Conservation (phyloP, 2,113 vertebrate species). For the Herpetotheres cachinnans region DNA sequence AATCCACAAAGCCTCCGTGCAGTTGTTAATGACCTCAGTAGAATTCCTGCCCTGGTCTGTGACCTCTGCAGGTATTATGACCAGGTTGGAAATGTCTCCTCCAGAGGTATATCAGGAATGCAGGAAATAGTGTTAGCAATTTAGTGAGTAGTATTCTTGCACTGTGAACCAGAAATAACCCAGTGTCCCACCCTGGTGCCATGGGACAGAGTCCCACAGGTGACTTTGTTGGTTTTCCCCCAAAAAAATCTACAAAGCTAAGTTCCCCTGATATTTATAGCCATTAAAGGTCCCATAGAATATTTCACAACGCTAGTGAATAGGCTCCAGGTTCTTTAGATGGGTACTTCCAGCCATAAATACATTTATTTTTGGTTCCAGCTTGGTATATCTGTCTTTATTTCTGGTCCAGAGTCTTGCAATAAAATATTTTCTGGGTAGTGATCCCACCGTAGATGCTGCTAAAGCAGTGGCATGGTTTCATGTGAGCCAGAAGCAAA, state of each 20-base stretch:
- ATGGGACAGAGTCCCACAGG: not conserved
- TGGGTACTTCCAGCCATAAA: not conserved
- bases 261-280: not conserved
- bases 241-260: not conserved
- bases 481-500: not conserved
- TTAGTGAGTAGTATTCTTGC: not conserved
- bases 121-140: not conserved
- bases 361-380: not conserved
- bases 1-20: not conserved
- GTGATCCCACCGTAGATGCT: not conserved
- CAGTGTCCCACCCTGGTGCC: not conserved
- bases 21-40: not conserved
- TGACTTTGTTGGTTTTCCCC: no score
- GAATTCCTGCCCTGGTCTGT: not conserved
- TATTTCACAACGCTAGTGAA: not conserved
- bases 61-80: not conserved
- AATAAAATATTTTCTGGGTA: not conserved
- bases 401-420: not conserved
- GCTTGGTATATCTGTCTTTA: not conserved
- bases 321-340: not conserved
- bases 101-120: not conserved
- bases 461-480: not conserved
- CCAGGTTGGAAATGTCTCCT: not conserved
- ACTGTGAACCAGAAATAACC: not conserved
- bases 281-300: not conserved